phyloP scores from a whole-genome alignment of 1,140 invertebrate genomes.

The Bombyx mandarina region DNA sequence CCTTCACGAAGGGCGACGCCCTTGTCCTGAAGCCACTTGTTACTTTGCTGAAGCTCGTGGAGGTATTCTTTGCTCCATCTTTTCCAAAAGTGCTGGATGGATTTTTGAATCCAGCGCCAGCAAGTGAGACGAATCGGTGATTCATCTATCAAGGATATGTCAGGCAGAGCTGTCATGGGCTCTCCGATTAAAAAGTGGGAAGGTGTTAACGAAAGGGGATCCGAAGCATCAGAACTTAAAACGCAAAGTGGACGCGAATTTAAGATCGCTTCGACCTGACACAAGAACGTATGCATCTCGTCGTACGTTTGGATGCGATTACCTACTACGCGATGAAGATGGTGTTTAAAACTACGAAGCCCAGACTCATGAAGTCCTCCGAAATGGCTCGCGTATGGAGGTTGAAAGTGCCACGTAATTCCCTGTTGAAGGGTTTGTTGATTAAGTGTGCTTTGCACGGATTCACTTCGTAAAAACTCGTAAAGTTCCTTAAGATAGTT shows the following conservation, averaged over 20 bases:
- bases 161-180: conserved; percentile 9
- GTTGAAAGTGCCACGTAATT: conserved; percentile 61
- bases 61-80: conserved; percentile 32
- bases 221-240: conserved; percentile 15
- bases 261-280: too few relatives aligned
- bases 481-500: too few relatives aligned
- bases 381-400: conserved; percentile 49
- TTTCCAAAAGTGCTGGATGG: conserved; percentile 19
- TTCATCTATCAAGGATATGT: conserved; percentile 4
- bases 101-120: conserved; percentile 21
- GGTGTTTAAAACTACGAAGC: conserved; percentile 47
- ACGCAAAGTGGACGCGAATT: background rate
- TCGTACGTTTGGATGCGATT: conserved; percentile 5
- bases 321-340: conserved; percentile 28
- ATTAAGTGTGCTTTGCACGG: background rate
- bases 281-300: too few relatives aligned
- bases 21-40: too few relatives aligned
- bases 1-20: conserved; percentile 20
- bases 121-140: conserved; percentile 9
- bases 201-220: conserved; percentile 25
- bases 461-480: too few relatives aligned
- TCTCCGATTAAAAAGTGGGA: conserved; percentile 34
- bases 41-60: conserved; percentile 20
- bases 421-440: conserved; percentile 12
- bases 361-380: conserved; percentile 59